Percentiles rank a stretch among this genome's conserved stretches.
These are phyloP conservation scores for Nomada ferruginata DNA, from an alignment of 2,888 invertebrate species.

Conservation along the genomic window DNA sequence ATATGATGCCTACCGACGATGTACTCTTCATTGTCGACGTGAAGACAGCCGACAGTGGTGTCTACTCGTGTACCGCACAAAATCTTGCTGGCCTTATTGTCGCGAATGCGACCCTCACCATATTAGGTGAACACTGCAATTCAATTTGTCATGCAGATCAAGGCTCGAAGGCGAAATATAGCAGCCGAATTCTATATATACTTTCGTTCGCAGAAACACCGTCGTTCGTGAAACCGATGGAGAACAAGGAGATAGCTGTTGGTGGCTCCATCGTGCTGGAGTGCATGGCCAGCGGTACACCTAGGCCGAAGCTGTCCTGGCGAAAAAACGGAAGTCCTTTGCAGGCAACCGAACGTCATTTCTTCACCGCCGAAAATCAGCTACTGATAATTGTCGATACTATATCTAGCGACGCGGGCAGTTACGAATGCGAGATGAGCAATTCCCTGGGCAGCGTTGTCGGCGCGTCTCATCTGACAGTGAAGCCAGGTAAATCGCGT, in stretches of 20 bases:
- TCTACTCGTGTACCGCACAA: slow-evolving; percentile 96
- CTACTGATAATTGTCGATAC: slow-evolving; percentile 94
- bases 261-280: slow-evolving; percentile 95
- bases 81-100: slow-evolving; percentile 95
- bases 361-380: slow-evolving; percentile 94
- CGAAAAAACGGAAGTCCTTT: slow-evolving; percentile 92
- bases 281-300: slow-evolving; percentile 94
- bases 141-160: not conserved
- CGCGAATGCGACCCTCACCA: slow-evolving; percentile 94
- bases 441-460: slow-evolving; percentile 92
- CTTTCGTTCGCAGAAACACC: slow-evolving; percentile 88
- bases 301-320: slow-evolving; percentile 93
- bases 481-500: slow-evolving; percentile 86
- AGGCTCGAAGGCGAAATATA: not conserved
- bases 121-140: slow-evolving; percentile 85
- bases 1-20: slow-evolving; percentile 96
- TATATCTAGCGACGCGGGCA: slow-evolving; percentile 91
- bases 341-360: slow-evolving; percentile 91
- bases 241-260: slow-evolving; percentile 91
- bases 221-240: slow-evolving; percentile 93
- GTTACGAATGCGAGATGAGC: slow-evolving; percentile 95
- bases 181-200: not conserved
- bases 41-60: slow-evolving; percentile 94
- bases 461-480: slow-evolving; percentile 89
- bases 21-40: slow-evolving; percentile 97